Evolutionary conservation across 2,888 invertebrate genomes (phyloP), one percentile per base, ranked within the genome.

Genomic region (Catocala fraxini): DNA sequence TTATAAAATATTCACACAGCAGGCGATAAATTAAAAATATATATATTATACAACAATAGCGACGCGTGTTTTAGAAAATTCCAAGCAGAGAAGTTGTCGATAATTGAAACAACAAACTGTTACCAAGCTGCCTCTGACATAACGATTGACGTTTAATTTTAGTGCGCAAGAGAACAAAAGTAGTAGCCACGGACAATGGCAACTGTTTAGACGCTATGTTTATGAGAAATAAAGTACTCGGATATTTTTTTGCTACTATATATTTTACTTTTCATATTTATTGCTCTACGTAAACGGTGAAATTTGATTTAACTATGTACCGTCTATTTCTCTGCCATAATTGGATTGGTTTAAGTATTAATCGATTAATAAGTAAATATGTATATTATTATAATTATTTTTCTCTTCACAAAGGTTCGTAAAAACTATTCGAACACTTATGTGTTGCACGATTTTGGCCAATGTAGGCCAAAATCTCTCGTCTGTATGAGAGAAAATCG

Each of bases 71-170:
- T 84, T 85, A 89, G 85, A 89, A 92, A 89, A 87, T 85, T 79
- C 77, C 79, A 75, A 86, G 81, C 83, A 81, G 84, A 71, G 74
- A 82, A 83, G 79, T 85, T 83, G 84, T 84, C 88, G 89, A 87
- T 92, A 91, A 92, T 92, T 91, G 89, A 89, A 92, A 90, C 85
- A 90, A 90, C 89, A 88, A 91, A 89, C 87, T 86, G 83, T 81
- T 76, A 70, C 76, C 55, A 77, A 70, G 63, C 89, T 92, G 93
- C 75, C 68, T 71, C 71, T 86, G 92, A 88, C 92, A 83, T 81
- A 81, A 75, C 84, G 89, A 90, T 89, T 90, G 91, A 92, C 91
- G 86, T 93, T 92, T 92, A 91, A 93, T 93, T 92, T 92, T 90
- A 91, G 89, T 87, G 79, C 82, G 73, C 81, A 80, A 79, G 81